These are phyloP conservation scores for Microchirus variegatus DNA, from an alignment of 2,797 vertebrate species.

Conservation along the genomic window DNA sequence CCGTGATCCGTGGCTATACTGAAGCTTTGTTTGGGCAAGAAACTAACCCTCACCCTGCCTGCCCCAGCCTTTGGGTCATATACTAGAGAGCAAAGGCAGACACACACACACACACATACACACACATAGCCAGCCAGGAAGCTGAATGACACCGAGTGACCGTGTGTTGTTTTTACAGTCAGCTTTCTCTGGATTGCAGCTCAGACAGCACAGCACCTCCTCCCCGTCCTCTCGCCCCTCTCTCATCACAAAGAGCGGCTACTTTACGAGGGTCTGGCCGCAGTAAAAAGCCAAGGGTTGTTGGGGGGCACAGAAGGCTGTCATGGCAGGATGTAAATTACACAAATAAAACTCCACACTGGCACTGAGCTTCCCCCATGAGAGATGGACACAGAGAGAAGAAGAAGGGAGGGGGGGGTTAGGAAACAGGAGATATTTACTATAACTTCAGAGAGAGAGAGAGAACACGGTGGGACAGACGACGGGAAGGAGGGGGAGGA, in stretches of 20 bases:
- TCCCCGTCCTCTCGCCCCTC: constrained; percentile 33
- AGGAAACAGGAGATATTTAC: constrained; percentile 32
- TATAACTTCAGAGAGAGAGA: constrained; percentile 51
- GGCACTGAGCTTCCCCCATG: constrained; percentile 63
- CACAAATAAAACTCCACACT: constrained; percentile 76
- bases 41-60: constrained; percentile 47
- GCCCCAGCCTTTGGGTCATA: constrained; percentile 22
- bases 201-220: constrained; percentile 39
- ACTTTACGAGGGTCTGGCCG: constrained; percentile 74
- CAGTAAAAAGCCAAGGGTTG: constrained; percentile 75
- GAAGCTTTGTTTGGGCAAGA: constrained; percentile 59
- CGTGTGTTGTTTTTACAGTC: constrained; percentile 67
- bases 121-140: constrained; percentile 38
- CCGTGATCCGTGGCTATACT: constrained; percentile 61
- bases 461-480: constrained; percentile 18
- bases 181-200: constrained; percentile 64
- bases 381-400: constrained; percentile 35
- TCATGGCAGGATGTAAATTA: constrained; percentile 77
- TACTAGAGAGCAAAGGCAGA: neutral
- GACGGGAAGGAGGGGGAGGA: neutral
- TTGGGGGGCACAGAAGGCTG: constrained; percentile 68
- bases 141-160: constrained; percentile 52
- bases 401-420: constrained; percentile 1
- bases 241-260: constrained; percentile 72
- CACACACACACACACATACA: constrained; percentile 13